Percentiles rank a stretch among this genome's conserved stretches.
These are phyloP conservation scores for Bovichtus diacanthus DNA, from an alignment of 2,797 vertebrate species.

Conservation along the genomic window DNA sequence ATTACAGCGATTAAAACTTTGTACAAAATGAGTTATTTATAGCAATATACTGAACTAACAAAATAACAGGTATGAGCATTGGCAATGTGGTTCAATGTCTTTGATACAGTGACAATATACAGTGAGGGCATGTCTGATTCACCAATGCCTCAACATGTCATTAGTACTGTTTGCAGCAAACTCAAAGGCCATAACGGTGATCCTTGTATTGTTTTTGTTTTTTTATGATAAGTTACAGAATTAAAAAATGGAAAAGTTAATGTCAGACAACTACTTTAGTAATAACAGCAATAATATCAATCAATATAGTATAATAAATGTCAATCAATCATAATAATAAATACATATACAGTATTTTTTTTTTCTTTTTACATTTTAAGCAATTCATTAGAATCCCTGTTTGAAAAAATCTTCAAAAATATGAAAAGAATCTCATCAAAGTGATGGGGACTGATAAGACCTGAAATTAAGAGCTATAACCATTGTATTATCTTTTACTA, in stretches of 20 bases:
- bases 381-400: conserved; percentile 75
- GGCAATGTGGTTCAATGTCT: conserved; percentile 77
- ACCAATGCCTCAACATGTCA: conserved; percentile 82
- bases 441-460: conserved; percentile 58
- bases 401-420: conserved; percentile 66
- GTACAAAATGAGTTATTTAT: conserved; percentile 86
- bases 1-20: conserved; percentile 82
- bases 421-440: conserved; percentile 64
- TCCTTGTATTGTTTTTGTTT: conserved; percentile 81
- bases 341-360: conserved; percentile 67
- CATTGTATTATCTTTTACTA: conserved; percentile 62
- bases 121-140: conserved; percentile 77
- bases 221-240: conserved; percentile 73
- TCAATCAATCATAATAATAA: conserved; percentile 82
- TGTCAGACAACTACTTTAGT: conserved; percentile 79
- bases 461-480: conserved; percentile 63
- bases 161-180: conserved; percentile 85
- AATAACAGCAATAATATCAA: conserved; percentile 84
- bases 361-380: conserved; percentile 54
- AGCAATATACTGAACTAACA: conserved; percentile 79
- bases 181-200: conserved; percentile 90
- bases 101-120: conserved; percentile 79
- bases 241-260: conserved; percentile 76
- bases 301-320: conserved; percentile 82
- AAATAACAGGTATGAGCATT: conserved; percentile 83